Conservation (phyloP, 1,140 invertebrate species). For the Proctacanthus coquilletti region DNA sequence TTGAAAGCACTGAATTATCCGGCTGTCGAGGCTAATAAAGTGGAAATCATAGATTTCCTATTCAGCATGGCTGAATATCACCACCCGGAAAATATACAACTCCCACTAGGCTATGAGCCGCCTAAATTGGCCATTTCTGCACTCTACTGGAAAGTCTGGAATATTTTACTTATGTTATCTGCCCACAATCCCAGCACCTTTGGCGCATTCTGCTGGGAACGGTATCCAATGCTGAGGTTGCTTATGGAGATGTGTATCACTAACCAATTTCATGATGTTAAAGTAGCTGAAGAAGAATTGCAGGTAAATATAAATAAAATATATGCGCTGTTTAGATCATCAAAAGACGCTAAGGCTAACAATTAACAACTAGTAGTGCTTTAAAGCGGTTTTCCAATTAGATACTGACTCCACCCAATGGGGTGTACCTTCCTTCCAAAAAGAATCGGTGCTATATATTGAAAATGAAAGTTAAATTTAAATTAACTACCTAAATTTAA, state of each 20-base stretch:
- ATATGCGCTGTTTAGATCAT: too few relatives aligned
- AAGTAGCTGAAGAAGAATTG: constrained; percentile 21
- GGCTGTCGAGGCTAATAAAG: constrained; percentile 58
- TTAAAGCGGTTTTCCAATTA: too few relatives aligned
- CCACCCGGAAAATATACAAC: constrained; percentile 80
- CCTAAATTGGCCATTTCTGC: constrained; percentile 80
- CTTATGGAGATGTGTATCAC: constrained; percentile 97
- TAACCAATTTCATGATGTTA: constrained; percentile 35
- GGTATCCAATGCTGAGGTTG: constrained; percentile 80
- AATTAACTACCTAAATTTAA: too few relatives aligned
- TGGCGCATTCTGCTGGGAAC: constrained; percentile 72
- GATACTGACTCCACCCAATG: too few relatives aligned
- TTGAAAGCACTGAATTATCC: constrained; percentile 49
- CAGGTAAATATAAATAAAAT: constrained; percentile 13
- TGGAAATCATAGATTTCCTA: constrained; percentile 76
- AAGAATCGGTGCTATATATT: too few relatives aligned
- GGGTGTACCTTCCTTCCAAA: too few relatives aligned
- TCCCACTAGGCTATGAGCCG: constrained; percentile 70
- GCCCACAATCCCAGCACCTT: constrained; percentile 84
- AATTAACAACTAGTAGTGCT: too few relatives aligned
- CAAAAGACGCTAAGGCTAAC: too few relatives aligned
- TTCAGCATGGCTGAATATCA: constrained; percentile 83
- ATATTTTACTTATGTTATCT: constrained; percentile 72
- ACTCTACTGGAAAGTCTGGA: constrained; percentile 91
- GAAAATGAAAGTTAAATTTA: too few relatives aligned